phyloP scores from a whole-genome alignment of 2,888 invertebrate genomes.

The Drosophila nigricruria region DNA sequence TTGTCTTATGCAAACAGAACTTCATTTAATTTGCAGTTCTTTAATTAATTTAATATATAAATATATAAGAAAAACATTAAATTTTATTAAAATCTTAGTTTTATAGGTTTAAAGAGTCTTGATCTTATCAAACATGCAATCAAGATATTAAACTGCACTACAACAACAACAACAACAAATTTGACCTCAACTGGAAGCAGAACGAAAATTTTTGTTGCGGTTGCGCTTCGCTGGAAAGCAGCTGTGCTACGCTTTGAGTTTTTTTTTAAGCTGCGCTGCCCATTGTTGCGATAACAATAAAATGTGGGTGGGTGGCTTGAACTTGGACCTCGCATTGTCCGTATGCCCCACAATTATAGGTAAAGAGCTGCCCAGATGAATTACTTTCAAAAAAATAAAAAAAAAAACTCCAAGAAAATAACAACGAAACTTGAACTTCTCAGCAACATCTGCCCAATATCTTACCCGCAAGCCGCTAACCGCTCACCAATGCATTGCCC shows the following conservation, averaged over 20 bases:
- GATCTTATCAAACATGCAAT: not conserved
- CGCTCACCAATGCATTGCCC: not conserved
- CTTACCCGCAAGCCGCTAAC: constrained; percentile 5
- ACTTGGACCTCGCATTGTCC: constrained; percentile 73
- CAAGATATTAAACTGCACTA: not conserved
- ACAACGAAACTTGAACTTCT: constrained; percentile 55
- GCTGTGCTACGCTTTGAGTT: constrained; percentile 61
- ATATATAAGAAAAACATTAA: not conserved
- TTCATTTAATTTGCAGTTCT: not conserved
- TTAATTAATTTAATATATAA: not conserved
- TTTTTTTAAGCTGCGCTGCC: constrained; percentile 35
- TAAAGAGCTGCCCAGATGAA: constrained; percentile 64
- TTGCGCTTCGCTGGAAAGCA: constrained; percentile 53
- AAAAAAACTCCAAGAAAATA: constrained; percentile 49
- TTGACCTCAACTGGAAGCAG: constrained; percentile 34
- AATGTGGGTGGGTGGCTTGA: constrained; percentile 79
- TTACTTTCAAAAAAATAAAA: constrained; percentile 74
- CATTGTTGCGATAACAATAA: constrained; percentile 79
- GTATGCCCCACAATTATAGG: constrained; percentile 73
- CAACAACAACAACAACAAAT: not conserved
- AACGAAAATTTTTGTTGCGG: constrained; percentile 25
- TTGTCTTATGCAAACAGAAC: not conserved
- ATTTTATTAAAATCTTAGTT: not conserved
- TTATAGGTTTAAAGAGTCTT: not conserved
- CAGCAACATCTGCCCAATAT: constrained; percentile 63